These are phyloP conservation scores for Prinia subflava DNA, from an alignment of 2,113 vertebrate genomes.

Conservation along the genomic window DNA sequence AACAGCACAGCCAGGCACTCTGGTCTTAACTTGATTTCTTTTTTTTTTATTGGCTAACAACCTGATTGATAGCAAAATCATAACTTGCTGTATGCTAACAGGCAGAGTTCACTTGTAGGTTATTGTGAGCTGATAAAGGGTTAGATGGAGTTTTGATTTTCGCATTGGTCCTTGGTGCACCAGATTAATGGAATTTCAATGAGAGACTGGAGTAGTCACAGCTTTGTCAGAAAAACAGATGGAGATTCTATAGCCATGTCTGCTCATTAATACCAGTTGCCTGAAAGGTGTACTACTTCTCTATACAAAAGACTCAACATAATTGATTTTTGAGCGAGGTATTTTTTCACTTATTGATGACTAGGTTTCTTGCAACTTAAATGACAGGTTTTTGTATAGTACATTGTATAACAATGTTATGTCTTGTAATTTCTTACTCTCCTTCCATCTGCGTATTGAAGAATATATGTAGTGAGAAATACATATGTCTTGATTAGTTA, in stretches of 20 bases:
- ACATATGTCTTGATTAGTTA: neutral
- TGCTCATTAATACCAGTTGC: conserved; percentile 83
- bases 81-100: conserved; percentile 81
- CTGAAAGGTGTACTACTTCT: conserved; percentile 80
- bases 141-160: conserved; percentile 86
- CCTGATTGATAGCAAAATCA: conserved; percentile 82
- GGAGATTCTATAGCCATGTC: conserved; percentile 82
- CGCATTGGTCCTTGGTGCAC: conserved; percentile 76
- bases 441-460: conserved; percentile 42
- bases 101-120: conserved; percentile 86
- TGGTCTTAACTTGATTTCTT: conserved; percentile 63
- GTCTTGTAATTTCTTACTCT: conserved; percentile 45
- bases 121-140: conserved; percentile 85
- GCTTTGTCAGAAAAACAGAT: conserved; percentile 86
- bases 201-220: conserved; percentile 78
- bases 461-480: conserved; percentile 10
- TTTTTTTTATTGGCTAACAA: conserved; percentile 67
- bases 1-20: conserved; percentile 61
- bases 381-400: conserved; percentile 68
- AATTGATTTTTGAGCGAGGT: conserved; percentile 79
- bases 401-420: conserved; percentile 49
- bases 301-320: conserved; percentile 79
- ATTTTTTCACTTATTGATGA: conserved; percentile 76
- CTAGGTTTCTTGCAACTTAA: conserved; percentile 70
- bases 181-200: conserved; percentile 88